Evolutionary conservation across 53 echinoderm and acorn worm genomes (phyloP).

Genomic region (Henricia sp.): DNA sequence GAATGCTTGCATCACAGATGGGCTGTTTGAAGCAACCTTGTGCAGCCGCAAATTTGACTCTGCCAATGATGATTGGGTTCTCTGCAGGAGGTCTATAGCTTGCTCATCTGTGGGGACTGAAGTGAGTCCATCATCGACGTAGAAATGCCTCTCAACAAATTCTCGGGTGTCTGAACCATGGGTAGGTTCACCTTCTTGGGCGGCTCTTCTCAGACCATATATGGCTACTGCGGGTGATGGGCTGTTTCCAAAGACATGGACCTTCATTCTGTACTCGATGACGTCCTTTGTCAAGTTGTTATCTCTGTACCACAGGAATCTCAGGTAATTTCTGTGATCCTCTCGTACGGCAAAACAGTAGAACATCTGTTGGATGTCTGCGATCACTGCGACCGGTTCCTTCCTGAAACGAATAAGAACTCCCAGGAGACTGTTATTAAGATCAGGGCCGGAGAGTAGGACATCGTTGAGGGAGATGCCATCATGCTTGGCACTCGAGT

Average conservation of each 20-base stretch:
- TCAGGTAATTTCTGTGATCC: slow-evolving; percentile 68
- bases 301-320: slow-evolving; percentile 66
- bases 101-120: background rate
- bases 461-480: slow-evolving; percentile 29
- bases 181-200: slow-evolving; percentile 2
- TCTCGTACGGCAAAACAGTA: too few species aligned
- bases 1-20: slow-evolving; percentile 43
- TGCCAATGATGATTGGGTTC: slow-evolving; percentile 22
- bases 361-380: slow-evolving; percentile 76
- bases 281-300: slow-evolving; percentile 35
- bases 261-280: slow-evolving; percentile 62
- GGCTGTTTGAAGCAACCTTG: slow-evolving; percentile 61
- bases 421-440: slow-evolving; percentile 27
- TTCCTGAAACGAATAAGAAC: slow-evolving; percentile 24
- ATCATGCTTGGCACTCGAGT: background rate
- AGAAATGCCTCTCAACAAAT: slow-evolving; percentile 59
- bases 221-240: slow-evolving; percentile 50
- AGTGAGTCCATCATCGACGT: slow-evolving; percentile 54
- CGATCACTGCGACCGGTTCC: slow-evolving; percentile 69
- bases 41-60: slow-evolving; percentile 51
- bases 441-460: slow-evolving; percentile 32
- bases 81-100: slow-evolving; percentile 40
- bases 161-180: slow-evolving; percentile 38
- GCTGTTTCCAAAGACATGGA: slow-evolving; percentile 68
- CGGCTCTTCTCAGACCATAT: slow-evolving; percentile 39